Evolutionary conservation across 2,888 invertebrate genomes (phyloP).

Genomic region (Scaptodrosophila latifasciaeformis): DNA sequence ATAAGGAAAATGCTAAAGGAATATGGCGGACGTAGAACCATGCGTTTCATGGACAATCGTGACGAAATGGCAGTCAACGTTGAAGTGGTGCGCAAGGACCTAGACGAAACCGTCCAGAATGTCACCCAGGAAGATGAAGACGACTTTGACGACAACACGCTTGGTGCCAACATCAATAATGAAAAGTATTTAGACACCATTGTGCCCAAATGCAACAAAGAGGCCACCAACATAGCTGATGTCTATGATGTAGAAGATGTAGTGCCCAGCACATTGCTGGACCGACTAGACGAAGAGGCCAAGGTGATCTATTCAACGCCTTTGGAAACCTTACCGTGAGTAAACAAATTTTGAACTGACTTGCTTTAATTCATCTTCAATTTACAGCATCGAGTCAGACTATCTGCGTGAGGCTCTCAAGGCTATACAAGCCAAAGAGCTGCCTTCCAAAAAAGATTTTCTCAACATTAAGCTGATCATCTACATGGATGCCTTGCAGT

Average conservation of each 20-base stretch:
- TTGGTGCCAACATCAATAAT: slow-evolving; percentile 34
- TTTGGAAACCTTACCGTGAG: slow-evolving; percentile 68
- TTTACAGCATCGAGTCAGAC: slow-evolving; percentile 65
- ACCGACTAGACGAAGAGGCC: slow-evolving; percentile 71
- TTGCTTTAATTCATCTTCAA: neutral
- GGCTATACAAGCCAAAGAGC: slow-evolving; percentile 45
- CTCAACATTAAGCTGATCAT: slow-evolving; percentile 66
- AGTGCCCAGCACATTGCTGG: slow-evolving; percentile 59
- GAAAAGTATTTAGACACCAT: slow-evolving; percentile 49
- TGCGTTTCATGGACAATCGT: slow-evolving; percentile 50
- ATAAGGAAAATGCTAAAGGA: slow-evolving; percentile 57
- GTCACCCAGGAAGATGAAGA: slow-evolving; percentile 25
- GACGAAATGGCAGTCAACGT: slow-evolving; percentile 70
- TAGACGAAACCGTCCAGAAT: slow-evolving; percentile 61
- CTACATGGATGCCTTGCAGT: slow-evolving; percentile 70
- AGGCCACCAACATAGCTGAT: slow-evolving; percentile 57
- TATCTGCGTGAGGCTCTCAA: slow-evolving; percentile 49
- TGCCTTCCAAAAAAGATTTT: slow-evolving; percentile 42
- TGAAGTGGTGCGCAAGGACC: slow-evolving; percentile 63
- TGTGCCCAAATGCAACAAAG: slow-evolving; percentile 63
- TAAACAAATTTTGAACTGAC: too few species aligned
- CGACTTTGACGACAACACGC: slow-evolving; percentile 26
- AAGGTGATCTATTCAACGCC: slow-evolving; percentile 53
- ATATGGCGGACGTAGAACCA: slow-evolving; percentile 69
- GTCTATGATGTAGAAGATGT: slow-evolving; percentile 66